These are phyloP conservation scores for Sebastes trivittatus DNA, from an alignment of 2,797 vertebrate species.

Conservation along the genomic window DNA sequence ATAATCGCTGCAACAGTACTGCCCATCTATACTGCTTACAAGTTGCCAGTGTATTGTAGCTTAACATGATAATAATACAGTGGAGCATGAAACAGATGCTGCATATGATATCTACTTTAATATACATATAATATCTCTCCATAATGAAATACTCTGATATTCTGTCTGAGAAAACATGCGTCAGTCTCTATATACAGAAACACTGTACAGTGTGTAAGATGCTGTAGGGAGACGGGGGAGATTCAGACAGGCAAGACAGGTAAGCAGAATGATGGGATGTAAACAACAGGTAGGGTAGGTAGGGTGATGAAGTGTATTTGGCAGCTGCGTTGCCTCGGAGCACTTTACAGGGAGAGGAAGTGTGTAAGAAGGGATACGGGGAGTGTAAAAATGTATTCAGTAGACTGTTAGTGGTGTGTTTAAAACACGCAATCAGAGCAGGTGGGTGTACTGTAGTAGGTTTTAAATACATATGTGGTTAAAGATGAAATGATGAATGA, in stretches of 20 bases:
- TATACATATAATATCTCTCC: slow-evolving; percentile 63
- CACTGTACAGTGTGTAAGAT: slow-evolving; percentile 69
- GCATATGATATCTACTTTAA: slow-evolving; percentile 57
- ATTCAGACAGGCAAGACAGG: neutral
- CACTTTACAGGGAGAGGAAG: neutral
- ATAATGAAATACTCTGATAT: slow-evolving; percentile 76
- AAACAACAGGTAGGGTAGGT: neutral
- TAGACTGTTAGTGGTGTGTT: slow-evolving; percentile 14
- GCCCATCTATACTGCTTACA: slow-evolving; percentile 16
- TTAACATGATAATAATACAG: slow-evolving; percentile 49
- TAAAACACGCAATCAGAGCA: neutral
- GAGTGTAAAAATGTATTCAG: neutral
- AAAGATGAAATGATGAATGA: neutral
- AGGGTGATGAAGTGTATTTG: neutral
- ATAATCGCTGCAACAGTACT: slow-evolving; percentile 24
- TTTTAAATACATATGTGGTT: neutral
- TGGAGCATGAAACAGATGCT: slow-evolving; percentile 40
- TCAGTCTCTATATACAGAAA: slow-evolving; percentile 79
- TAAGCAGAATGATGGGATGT: neutral
- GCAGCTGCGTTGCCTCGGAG: neutral
- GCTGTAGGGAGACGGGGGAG: neutral
- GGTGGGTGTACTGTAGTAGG: neutral
- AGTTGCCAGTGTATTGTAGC: slow-evolving; percentile 41
- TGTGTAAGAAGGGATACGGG: neutral
- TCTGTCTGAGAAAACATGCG: slow-evolving; percentile 76